phyloP scores from a whole-genome alignment of 2,113 vertebrate species.

The Spilogale gracilis region DNA sequence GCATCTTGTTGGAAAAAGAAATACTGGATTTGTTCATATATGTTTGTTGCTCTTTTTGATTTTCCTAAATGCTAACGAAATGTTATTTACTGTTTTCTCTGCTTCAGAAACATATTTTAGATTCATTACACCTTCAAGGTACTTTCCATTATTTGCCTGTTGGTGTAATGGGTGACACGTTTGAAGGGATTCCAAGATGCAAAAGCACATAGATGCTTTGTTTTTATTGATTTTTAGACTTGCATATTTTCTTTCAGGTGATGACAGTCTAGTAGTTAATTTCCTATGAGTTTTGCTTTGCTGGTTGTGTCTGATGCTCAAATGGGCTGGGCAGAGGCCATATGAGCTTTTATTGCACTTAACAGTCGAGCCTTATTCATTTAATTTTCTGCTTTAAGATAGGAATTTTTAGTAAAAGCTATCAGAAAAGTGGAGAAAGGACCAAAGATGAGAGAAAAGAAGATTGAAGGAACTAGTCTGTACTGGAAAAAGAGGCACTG shows the following conservation, averaged over 20 bases:
- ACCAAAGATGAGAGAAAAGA: neutral
- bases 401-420: neutral
- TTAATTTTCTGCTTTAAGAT: neutral
- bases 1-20: neutral
- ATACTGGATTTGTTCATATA: neutral
- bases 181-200: slow-evolving; percentile 32
- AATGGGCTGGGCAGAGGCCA: neutral
- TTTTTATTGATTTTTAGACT: slow-evolving; percentile 40
- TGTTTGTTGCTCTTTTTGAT: neutral
- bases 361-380: neutral
- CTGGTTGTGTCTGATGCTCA: neutral
- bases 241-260: slow-evolving; percentile 6
- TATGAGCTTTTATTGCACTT: neutral
- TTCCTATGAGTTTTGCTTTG: neutral
- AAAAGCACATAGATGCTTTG: neutral
- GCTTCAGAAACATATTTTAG: neutral
- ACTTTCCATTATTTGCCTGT: neutral
- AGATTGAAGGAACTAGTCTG: neutral
- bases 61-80: neutral
- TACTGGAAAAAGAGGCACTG: neutral
- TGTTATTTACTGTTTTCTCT: neutral
- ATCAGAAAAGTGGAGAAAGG: neutral
- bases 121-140: neutral
- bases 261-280: neutral
- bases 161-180: neutral